phyloP scores from a whole-genome alignment of 1,140 invertebrate genomes.

The Stegodyphus dumicola region DNA sequence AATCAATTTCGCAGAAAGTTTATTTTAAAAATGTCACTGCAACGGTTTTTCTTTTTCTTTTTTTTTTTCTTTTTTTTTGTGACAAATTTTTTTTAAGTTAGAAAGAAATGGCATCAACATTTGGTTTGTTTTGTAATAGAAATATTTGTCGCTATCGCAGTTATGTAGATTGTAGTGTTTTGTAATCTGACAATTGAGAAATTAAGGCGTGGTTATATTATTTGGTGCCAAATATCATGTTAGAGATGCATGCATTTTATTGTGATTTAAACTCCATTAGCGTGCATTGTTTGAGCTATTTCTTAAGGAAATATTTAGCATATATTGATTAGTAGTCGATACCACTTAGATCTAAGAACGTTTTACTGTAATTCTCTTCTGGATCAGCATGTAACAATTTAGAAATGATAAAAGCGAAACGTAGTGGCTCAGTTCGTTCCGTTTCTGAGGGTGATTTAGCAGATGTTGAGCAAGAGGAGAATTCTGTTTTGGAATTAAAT shows the following conservation, averaged over 20 bases:
- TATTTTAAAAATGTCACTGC: no score
- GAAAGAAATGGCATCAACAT: conserved; percentile 16
- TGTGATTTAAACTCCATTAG: background rate
- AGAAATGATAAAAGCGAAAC: conserved; percentile 31
- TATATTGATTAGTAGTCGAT: background rate
- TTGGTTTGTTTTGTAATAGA: conserved; percentile 53
- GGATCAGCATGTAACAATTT: conserved; percentile 27
- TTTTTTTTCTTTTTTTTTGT: no score
- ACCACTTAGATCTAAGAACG: background rate
- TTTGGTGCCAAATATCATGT: background rate
- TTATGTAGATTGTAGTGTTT: conserved; percentile 22
- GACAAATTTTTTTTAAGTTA: no score
- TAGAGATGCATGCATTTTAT: background rate
- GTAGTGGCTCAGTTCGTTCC: conserved; percentile 24
- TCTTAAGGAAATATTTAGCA: background rate
- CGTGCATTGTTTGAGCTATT: background rate
- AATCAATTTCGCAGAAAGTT: no score
- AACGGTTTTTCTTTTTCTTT: no score
- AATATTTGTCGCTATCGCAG: conserved; percentile 10
- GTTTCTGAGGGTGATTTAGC: conserved; percentile 56
- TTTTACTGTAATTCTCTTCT: background rate
- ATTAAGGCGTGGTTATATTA: conserved; percentile 35
- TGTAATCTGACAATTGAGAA: conserved; percentile 16
- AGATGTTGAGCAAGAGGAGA: conserved; percentile 21
- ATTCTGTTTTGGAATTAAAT: background rate